phyloP scores from a whole-genome alignment of 2,797 vertebrate genomes.

The Myripristis jacobus region DNA sequence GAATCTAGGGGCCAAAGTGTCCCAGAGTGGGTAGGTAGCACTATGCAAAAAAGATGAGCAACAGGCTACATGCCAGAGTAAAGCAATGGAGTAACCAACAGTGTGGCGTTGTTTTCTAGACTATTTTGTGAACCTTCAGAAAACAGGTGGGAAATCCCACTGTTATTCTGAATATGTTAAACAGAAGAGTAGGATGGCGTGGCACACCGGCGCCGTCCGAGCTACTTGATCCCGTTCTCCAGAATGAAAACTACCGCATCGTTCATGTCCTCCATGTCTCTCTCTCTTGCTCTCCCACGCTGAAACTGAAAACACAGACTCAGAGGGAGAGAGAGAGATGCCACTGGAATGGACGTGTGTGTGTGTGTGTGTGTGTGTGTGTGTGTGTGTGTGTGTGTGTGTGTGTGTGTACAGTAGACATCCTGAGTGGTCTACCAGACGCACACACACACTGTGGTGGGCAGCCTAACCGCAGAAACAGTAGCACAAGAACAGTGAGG shows the following conservation, averaged over 20 bases:
- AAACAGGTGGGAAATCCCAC: conserved; percentile 34
- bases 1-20: too few species aligned
- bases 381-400: conserved; percentile 24
- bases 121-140: background rate
- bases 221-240: conserved; percentile 50
- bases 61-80: background rate
- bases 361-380: conserved; percentile 23
- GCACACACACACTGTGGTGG: conserved; percentile 38
- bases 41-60: background rate
- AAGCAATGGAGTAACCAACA: background rate
- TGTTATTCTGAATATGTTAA: conserved; percentile 52
- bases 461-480: conserved; percentile 65
- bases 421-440: conserved; percentile 69
- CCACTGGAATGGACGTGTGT: background rate
- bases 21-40: too few species aligned
- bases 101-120: background rate
- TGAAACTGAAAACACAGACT: conserved; percentile 61
- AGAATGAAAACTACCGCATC: conserved; percentile 33
- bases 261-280: conserved; percentile 29
- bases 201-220: conserved; percentile 25
- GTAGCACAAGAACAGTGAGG: conserved; percentile 61
- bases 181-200: conserved; percentile 30
- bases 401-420: conserved; percentile 51
- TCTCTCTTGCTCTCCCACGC: conserved; percentile 51
- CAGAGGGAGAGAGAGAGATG: conserved; percentile 13